phyloP scores from a whole-genome alignment of 1,140 invertebrate genomes.

The Bombus haemorrhoidalis region DNA sequence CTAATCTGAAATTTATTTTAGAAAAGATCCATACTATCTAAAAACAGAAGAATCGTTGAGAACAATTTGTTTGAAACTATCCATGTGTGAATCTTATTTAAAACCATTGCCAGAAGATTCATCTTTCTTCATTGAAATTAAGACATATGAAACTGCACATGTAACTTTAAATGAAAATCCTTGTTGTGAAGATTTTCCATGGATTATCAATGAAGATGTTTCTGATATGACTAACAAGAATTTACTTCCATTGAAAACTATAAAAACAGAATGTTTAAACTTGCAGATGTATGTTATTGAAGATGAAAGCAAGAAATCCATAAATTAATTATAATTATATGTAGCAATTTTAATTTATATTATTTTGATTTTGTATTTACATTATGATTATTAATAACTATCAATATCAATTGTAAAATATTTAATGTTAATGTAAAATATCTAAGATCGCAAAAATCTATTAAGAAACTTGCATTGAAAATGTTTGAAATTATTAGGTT shows the following conservation, averaged over 20 bases:
- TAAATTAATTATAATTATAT: neutral
- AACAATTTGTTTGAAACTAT: slow-evolving; percentile 84
- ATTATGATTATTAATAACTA: neutral
- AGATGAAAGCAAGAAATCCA: slow-evolving; percentile 42
- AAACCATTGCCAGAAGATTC: slow-evolving; percentile 81
- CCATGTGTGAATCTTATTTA: slow-evolving; percentile 79
- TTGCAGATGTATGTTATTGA: slow-evolving; percentile 75
- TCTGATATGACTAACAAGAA: slow-evolving; percentile 64
- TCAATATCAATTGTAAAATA: neutral
- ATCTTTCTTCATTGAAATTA: slow-evolving; percentile 83
- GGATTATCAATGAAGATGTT: slow-evolving; percentile 77
- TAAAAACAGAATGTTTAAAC: slow-evolving; percentile 73
- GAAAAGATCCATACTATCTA: slow-evolving; percentile 84
- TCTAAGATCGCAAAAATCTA: neutral
- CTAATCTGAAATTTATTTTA: slow-evolving; percentile 50
- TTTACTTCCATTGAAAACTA: slow-evolving; percentile 73
- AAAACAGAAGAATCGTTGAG: slow-evolving; percentile 84
- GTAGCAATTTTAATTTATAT: neutral
- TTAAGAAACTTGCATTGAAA: neutral
- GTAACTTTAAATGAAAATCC: slow-evolving; percentile 81
- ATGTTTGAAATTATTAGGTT: too few species aligned
- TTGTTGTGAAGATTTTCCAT: slow-evolving; percentile 83
- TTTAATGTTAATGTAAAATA: neutral
- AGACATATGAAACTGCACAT: slow-evolving; percentile 83
- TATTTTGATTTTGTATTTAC: neutral